These are phyloP conservation scores for Salminus brasiliensis DNA, from an alignment of 2,113 vertebrate genomes.

Conservation along the genomic window DNA sequence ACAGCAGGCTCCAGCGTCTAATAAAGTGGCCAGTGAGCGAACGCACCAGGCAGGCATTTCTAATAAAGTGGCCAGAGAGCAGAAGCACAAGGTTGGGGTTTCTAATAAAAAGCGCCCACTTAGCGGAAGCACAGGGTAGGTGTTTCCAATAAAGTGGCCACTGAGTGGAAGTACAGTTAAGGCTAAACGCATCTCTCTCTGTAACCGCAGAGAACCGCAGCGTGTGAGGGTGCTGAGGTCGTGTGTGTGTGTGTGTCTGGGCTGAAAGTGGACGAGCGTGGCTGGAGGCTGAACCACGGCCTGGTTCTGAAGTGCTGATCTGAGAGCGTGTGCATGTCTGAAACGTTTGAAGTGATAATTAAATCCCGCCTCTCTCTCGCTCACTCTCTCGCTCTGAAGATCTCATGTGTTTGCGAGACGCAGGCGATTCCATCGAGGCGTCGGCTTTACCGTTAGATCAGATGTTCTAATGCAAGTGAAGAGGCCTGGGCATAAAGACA, in stretches of 20 bases:
- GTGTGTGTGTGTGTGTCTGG: not conserved
- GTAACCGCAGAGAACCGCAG: not conserved
- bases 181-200: not conserved
- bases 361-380: not conserved
- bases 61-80: too few relatives aligned
- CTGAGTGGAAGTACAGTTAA: too few relatives aligned
- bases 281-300: not conserved
- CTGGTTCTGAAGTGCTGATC: slow-evolving; percentile 41
- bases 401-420: not conserved
- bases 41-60: too few relatives aligned
- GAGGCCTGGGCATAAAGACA: not conserved
- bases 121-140: too few relatives aligned
- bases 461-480: not conserved
- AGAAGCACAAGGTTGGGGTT: too few relatives aligned
- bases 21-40: too few relatives aligned
- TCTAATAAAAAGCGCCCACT: too few relatives aligned
- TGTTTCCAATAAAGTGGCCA: not conserved
- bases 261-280: not conserved
- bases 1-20: too few relatives aligned
- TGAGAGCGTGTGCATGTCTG: not conserved
- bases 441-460: not conserved
- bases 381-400: not conserved
- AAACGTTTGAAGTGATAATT: slow-evolving; percentile 38
- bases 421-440: not conserved
- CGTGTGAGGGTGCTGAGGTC: not conserved